A percentile compares a stretch with the other conserved stretches of the same genome.
phyloP scores from a whole-genome alignment of 2,113 vertebrate species.

The Eonycteris spelaea region DNA sequence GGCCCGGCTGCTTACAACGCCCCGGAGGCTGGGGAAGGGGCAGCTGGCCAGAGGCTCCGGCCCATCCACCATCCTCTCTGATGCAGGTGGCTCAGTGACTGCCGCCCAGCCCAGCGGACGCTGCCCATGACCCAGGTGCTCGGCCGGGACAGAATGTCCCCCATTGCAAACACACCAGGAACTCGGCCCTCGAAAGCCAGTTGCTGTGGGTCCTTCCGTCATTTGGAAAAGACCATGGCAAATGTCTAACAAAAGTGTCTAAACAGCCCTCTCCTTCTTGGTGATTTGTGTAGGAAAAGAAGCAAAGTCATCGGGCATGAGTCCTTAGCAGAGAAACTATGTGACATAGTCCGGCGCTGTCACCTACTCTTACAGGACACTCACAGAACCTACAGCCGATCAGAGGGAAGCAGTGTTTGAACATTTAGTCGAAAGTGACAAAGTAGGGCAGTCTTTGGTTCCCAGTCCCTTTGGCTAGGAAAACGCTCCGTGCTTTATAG shows the following conservation, averaged over 20 bases:
- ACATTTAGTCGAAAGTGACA: too few species aligned
- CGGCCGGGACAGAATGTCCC: background rate
- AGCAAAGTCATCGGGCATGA: background rate
- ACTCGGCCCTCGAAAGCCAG: conserved; percentile 52
- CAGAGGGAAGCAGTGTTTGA: too few species aligned
- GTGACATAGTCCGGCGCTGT: too few species aligned
- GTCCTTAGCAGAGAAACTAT: background rate
- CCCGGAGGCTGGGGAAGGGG: too few species aligned
- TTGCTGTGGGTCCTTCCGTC: conserved; percentile 59
- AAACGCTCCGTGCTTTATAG: background rate
- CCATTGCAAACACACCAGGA: conserved; percentile 56
- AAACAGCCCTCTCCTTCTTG: conserved; percentile 18
- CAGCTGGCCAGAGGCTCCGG: too few species aligned
- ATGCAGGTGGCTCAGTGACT: conserved; percentile 17
- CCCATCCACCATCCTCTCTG: too few species aligned
- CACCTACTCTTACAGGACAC: too few species aligned
- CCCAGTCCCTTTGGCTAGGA: background rate
- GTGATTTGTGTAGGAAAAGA: conserved; percentile 54
- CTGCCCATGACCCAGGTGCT: conserved; percentile 28
- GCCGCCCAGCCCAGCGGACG: conserved; percentile 43
- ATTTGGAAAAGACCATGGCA: conserved; percentile 65
- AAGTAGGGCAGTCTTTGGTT: too few species aligned
- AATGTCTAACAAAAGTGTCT: conserved; percentile 71
- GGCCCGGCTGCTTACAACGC: too few species aligned
- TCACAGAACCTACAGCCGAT: too few species aligned